Evolutionary conservation across 2,888 invertebrate species (phyloP), one percentile per base, ranked within the genome.

Genomic region (Seira musarum): DNA sequence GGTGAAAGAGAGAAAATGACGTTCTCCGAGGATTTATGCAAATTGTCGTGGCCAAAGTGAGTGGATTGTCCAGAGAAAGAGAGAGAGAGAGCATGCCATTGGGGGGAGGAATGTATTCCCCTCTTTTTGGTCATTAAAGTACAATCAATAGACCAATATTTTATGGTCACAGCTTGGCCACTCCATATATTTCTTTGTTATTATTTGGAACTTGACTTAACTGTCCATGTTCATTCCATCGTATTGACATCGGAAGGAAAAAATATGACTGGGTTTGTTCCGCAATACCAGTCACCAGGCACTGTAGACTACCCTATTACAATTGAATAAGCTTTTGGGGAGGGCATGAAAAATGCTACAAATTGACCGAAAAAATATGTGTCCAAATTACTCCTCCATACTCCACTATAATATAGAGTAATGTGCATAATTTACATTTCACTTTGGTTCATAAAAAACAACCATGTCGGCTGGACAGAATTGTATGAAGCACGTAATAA

Each of bases 101-200:
- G n/a, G n/a, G n/a, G n/a, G n/a, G n/a, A n/a, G n/a, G n/a, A n/a
- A n/a, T n/a, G n/a, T n/a, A 40, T 68, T 70, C 61, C 53, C 73
- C 73, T 69, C 80, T 46, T 57, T 73, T 64, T 80, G 80, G 73
- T 80, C 80, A 79, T 80, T 73, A 80, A 73, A 80, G 80, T 64
- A 74, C 80, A 73, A 80, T 80, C 80, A 80, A 80, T 80, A 73
- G 67, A 79, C 79, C 73, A 80, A 80, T 80, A 80, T 80, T 80
- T 80, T 74, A 80, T 74, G 80, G 80, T 68, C 80, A 80, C 80
- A 80, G 80, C 80, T 80, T 80, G 80, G 60, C 68, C 80, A 74
- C 80, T 13, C 40, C 40, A 40, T 13, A 40, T 13, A 40, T 40
- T 13, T 40, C 69, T 61, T 80, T 73, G 73, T 74, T 80, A 69